These are phyloP conservation scores for Sanderia malayensis DNA, from an alignment of 30 jellyfish, hydroid and myxozoan genomes.

Conservation along the genomic window DNA sequence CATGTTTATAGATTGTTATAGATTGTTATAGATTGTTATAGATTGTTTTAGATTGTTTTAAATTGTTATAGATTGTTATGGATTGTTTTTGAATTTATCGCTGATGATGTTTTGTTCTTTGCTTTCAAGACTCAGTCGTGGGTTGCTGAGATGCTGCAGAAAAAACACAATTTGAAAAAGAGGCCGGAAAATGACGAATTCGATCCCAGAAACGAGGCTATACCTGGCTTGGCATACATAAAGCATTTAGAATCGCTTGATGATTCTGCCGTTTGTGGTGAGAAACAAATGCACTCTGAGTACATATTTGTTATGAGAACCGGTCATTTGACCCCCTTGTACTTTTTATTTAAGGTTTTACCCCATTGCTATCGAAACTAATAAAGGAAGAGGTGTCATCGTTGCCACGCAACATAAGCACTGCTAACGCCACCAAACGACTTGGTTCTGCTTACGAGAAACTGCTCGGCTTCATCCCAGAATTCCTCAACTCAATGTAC, in stretches of 20 bases:
- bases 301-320: too few species aligned
- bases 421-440: constrained; percentile 35
- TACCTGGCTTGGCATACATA: constrained; percentile 59
- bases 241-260: constrained; percentile 29
- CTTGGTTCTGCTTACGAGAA: constrained; percentile 38
- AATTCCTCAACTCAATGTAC: constrained; percentile 33
- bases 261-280: constrained; percentile 56
- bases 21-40: too few species aligned
- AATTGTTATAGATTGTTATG: too few species aligned
- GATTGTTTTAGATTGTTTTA: too few species aligned
- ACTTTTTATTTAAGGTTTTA: constrained; percentile 53
- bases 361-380: constrained; percentile 41
- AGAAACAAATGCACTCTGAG: too few species aligned
- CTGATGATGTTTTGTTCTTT: too few species aligned
- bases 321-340: too few species aligned
- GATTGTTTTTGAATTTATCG: too few species aligned
- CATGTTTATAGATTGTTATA: too few species aligned
- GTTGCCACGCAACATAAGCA: constrained; percentile 83
- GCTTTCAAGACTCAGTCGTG: constrained; percentile 26
- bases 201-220: constrained; percentile 39
- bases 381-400: constrained; percentile 67
- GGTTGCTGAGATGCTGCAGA: constrained; percentile 30
- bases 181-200: constrained; percentile 49
- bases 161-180: constrained; percentile 35
- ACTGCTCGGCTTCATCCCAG: constrained; percentile 54